Evolutionary conservation across 2,888 invertebrate species (phyloP).

Genomic region (Prenolepis imparis): DNA sequence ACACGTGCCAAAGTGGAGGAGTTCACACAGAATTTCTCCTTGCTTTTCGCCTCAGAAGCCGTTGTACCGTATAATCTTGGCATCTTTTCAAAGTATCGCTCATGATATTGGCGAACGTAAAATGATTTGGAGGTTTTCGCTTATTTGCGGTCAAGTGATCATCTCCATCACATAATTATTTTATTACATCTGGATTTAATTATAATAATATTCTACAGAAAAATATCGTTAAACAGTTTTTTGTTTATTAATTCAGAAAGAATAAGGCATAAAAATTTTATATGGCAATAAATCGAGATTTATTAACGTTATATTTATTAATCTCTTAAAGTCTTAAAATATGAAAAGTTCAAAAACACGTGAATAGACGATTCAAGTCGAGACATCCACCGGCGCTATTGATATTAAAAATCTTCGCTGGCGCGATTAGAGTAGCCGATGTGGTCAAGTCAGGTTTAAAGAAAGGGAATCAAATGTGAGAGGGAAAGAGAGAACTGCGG

Average conservation of each 20-base stretch:
- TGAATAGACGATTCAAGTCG: not conserved
- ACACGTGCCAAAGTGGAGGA: constrained; percentile 71
- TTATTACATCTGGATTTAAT: not conserved
- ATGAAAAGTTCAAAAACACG: not conserved
- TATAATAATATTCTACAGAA: not conserved
- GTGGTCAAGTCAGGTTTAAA: constrained; percentile 73
- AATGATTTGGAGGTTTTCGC: not conserved
- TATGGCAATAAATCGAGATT: not conserved
- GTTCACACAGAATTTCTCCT: constrained; percentile 66
- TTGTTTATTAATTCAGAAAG: not conserved
- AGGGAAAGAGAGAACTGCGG: constrained; percentile 46
- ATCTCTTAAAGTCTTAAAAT: not conserved
- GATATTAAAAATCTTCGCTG: constrained; percentile 59
- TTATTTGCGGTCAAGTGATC: constrained; percentile 16
- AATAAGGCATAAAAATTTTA: not conserved
- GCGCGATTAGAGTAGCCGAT: constrained; percentile 67
- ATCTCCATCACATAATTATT: not conserved
- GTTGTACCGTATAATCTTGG: constrained; percentile 44
- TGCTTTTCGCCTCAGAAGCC: constrained; percentile 24
- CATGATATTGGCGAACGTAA: constrained; percentile 68
- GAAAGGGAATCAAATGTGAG: constrained; percentile 53
- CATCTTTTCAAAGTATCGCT: constrained; percentile 69
- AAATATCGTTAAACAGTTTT: not conserved
- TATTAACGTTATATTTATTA: not conserved
- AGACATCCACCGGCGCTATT: constrained; percentile 28